Percentiles rank a stretch among this genome's conserved stretches.
Evolutionary conservation across 2,888 invertebrate genomes (phyloP).

Genomic region (Lasius fuliginosus): DNA sequence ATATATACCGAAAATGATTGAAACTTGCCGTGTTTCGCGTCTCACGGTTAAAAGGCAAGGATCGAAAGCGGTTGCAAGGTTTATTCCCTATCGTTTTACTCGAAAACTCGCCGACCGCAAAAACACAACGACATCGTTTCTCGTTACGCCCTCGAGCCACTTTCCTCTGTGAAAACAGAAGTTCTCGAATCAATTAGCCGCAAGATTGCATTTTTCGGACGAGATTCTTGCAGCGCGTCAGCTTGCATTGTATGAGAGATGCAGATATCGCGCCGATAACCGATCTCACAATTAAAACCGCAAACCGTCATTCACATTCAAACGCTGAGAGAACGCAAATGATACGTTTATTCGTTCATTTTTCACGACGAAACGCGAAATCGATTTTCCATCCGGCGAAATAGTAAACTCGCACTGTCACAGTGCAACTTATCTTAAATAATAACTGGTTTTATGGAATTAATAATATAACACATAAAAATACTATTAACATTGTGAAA

Average conservation of each 20-base stretch:
- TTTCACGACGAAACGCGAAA: slow-evolving; percentile 15
- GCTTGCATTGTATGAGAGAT: background rate
- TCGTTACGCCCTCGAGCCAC: background rate
- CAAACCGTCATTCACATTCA: slow-evolving; percentile 27
- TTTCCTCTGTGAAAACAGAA: background rate
- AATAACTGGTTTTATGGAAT: background rate
- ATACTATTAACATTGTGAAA: background rate
- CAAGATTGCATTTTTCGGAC: slow-evolving; percentile 59
- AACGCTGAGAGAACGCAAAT: slow-evolving; percentile 38
- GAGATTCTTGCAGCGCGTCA: slow-evolving; percentile 14
- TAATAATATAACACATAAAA: background rate
- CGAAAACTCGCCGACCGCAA: slow-evolving; percentile 26
- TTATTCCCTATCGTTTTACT: background rate
- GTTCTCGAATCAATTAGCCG: slow-evolving; percentile 49
- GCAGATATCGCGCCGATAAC: slow-evolving; percentile 48
- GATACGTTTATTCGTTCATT: slow-evolving; percentile 19
- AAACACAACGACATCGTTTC: slow-evolving; percentile 22
- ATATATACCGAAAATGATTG: background rate
- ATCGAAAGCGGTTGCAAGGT: background rate
- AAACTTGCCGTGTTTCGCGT: background rate
- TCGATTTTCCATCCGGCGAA: slow-evolving; percentile 36
- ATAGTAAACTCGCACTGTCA: background rate
- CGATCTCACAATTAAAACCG: slow-evolving; percentile 63
- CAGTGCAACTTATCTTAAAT: background rate
- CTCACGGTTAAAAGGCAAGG: slow-evolving; percentile 1